A percentile compares a stretch with the other conserved stretches of the same genome.
These are phyloP conservation scores for Bacillus rossius DNA, from an alignment of 1,140 invertebrate species.

Conservation along the genomic window DNA sequence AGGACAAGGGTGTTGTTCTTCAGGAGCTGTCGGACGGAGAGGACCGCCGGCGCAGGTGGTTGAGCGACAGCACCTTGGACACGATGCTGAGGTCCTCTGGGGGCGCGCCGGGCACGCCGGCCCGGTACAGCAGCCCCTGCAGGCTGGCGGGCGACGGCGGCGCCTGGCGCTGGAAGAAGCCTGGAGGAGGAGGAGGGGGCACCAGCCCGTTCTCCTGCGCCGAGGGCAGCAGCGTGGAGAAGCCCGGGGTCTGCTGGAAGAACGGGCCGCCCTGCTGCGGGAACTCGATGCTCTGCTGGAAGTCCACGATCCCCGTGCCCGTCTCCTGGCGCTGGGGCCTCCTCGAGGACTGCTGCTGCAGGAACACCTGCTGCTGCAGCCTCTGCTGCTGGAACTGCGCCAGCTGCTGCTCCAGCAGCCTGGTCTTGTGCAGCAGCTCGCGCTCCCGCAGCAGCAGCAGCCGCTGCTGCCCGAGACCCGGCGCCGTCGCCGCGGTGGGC, in stretches of 20 bases:
- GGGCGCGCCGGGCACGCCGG: constrained; percentile 49
- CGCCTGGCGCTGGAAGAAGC: constrained; percentile 7
- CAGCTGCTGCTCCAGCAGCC: constrained; percentile 1
- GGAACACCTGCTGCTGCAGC: constrained; percentile 35
- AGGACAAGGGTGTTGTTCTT: too few species aligned
- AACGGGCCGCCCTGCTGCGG: neutral
- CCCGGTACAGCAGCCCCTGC: constrained; percentile 56
- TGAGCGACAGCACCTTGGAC: constrained; percentile 68
- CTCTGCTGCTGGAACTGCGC: constrained; percentile 44
- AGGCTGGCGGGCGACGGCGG: constrained; percentile 48
- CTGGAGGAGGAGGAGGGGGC: too few species aligned
- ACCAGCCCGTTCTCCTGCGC: too few species aligned
- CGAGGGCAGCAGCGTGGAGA: too few species aligned
- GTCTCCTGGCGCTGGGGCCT: constrained; percentile 39
- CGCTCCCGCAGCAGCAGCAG: neutral
- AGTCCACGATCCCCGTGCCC: constrained; percentile 37
- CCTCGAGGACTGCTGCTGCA: neutral
- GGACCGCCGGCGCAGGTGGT: constrained; percentile 45
- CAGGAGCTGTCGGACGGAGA: neutral
- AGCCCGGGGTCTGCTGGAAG: neutral
- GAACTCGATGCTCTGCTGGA: constrained; percentile 40
- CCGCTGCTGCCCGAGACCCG: neutral
- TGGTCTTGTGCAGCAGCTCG: neutral
- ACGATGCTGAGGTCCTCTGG: constrained; percentile 72
- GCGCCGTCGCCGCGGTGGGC: constrained; percentile 31